Percentiles rank a stretch among this genome's conserved stretches.
phyloP scores from a whole-genome alignment of 2,888 invertebrate species.

The Rotaria macrura region DNA sequence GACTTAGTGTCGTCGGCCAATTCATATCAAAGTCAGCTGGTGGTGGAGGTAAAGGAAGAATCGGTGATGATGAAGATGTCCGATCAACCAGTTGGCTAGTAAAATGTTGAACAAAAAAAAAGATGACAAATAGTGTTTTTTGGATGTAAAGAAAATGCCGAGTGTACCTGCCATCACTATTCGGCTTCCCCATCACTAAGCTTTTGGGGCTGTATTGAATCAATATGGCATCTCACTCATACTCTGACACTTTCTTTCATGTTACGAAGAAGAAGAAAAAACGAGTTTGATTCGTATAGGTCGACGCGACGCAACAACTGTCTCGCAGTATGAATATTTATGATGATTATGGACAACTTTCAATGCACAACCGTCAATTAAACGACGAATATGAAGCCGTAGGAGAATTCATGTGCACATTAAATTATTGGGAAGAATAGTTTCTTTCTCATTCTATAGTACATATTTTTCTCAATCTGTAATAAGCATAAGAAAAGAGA shows the following conservation, averaged over 20 bases:
- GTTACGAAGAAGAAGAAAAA: not conserved
- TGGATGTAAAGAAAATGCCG: not conserved
- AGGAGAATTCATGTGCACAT: not conserved
- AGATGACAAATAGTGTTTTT: not conserved
- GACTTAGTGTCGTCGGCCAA: not conserved
- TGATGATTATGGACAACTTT: conserved; percentile 12
- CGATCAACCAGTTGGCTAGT: not conserved
- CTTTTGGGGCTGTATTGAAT: not conserved
- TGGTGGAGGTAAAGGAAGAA: not conserved
- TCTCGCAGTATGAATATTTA: not conserved
- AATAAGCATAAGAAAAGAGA: not conserved
- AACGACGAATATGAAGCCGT: not conserved
- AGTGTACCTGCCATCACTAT: not conserved
- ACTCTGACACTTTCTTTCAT: not conserved
- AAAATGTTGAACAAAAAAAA: not conserved
- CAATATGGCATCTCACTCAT: not conserved
- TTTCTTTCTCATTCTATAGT: not conserved
- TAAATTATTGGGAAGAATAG: not conserved
- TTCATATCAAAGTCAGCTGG: not conserved
- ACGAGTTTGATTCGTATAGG: not conserved
- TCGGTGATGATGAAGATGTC: not conserved
- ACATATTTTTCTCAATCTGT: not conserved
- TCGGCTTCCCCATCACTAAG: conserved; percentile 1
- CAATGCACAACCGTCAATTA: conserved; percentile 3
- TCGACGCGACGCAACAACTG: not conserved